Percentiles rank a stretch among this genome's conserved stretches.
Conservation (phyloP, 2,888 invertebrate species). For the Cheilosia pagana region DNA sequence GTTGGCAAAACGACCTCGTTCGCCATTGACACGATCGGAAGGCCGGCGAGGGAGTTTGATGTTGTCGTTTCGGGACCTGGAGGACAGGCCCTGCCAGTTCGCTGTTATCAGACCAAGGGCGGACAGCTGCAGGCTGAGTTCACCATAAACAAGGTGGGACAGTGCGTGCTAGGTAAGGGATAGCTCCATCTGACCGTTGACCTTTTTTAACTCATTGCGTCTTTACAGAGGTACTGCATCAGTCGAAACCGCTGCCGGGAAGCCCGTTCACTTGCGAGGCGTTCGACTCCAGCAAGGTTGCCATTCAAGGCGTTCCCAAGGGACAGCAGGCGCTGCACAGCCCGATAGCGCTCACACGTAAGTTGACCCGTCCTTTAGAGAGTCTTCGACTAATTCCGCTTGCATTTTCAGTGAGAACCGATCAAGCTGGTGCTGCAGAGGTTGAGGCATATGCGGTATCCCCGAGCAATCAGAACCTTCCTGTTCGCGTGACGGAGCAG, state of each 20-base stretch:
- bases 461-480: conserved; percentile 92
- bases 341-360: conserved; percentile 91
- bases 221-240: conserved; percentile 92
- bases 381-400: not conserved
- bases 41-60: conserved; percentile 94
- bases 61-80: conserved; percentile 94
- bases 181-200: conserved; percentile 52
- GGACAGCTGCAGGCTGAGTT: conserved; percentile 98
- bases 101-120: conserved; percentile 98
- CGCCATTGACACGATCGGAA: conserved; percentile 93
- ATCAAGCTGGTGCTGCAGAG: conserved; percentile 93
- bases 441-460: conserved; percentile 94
- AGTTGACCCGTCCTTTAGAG: conserved; percentile 77
- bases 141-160: conserved; percentile 90
- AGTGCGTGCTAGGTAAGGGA: conserved; percentile 86
- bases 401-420: conserved; percentile 87
- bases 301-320: conserved; percentile 90
- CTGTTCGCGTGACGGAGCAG: conserved; percentile 89
- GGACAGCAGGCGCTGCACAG: conserved; percentile 92
- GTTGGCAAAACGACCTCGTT: conserved; percentile 93
- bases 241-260: conserved; percentile 94
- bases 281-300: conserved; percentile 93
- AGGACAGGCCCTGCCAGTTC: conserved; percentile 91
- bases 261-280: conserved; percentile 97
- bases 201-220: conserved; percentile 69